Base-by-base conservation (phyloP, 2,888 invertebrate genomes). In the Glyphotaelius pellucidus region DNA sequence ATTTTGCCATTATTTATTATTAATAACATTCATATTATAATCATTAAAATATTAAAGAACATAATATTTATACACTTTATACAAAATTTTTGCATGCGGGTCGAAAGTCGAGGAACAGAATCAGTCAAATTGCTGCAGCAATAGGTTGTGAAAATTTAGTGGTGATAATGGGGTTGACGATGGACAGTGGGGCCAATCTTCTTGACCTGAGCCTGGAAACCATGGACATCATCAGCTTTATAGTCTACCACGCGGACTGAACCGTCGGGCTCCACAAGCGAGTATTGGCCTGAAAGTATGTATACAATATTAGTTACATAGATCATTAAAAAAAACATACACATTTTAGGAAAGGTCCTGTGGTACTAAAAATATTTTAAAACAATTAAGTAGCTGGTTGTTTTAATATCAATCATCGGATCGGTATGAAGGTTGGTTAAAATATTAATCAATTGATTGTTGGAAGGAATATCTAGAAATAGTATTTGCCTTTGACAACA, bases 261-360 rank as follows among this genome's bases (percentile, higher is more conserved):
- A 80, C 93, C 93, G 79, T 93, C 93, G 19, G 93, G 93, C 85
- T 93, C 93, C 38, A 93, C 93, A 89, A 93, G 87, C 25, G 93
- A 93, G 90, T 93, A 93, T 92, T 92, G 92, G 2, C 93, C 93
- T 93, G 87, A 15, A 91, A 89, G 5, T 2, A 47, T 3, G 9
- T 1, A 81, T 12, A 5, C 25, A 83, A 2, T 80, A 35, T 35
- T 25, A 83, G 19, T 47, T 15, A 47, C 14, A 32, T 9, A 35
- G 35, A 3, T 83, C 35, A 7, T 25, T n/a, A 67, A 35, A 3
- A n/a, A 67, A 67, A 67, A 67, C 9, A 83, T 35, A 25, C 42
- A 47, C 15, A 35, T 4, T 25, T 83, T 32, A 15, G 12, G 9
- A 35, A 4, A 15, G 35, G 83, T 11, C 35, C 25, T 15, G 83